Base-by-base conservation (phyloP, 2,888 invertebrate genomes). In the Saturnia japonica region DNA sequence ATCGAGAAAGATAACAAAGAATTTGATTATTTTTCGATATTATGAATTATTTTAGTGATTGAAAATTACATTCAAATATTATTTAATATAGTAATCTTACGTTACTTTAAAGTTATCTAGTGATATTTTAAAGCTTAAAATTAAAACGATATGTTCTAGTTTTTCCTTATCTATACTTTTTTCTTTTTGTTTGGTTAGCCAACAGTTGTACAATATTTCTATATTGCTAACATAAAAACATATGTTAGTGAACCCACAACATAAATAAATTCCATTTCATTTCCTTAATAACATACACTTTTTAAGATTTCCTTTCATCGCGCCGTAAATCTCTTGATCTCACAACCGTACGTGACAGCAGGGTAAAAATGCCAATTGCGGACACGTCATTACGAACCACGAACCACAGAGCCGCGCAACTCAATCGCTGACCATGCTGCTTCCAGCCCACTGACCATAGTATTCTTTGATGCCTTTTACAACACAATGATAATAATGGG, bases 311-410 rank as follows among this genome's bases (percentile, higher is more conserved):
- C 6, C 14, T 60, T 60, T 28, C 28, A 60, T 28, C 57, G 57
- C 74, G 73, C 70, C 74, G 70, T 66, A 25, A 51, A 11, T 19
- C 25, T 75, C 80, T 85, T 85, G 85, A 86, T 84, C 82, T 79
- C 72, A 71, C 67, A 69, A 72, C 71, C 71, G 87, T 82, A 90
- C 92, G 92, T 93, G 92, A 86, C 84, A 79, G 77, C 76, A 71
- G 80, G 76, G 85, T 91, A 91, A 93, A 85, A 81, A 85, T 82
- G 91, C 88, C 91, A 92, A 92, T 93, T 84, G 83, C 73, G 83
- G 79, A 74, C 76, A 83, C 88, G 78, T 89, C 90, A 86, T 90
- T 91, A 91, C 77, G 76, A 75, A 28, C 57, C 28, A 60, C 57
- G 76, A 75, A 60, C 57, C 28, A 60, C 57, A 60, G 14, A 75